Evolutionary conservation across 2,113 vertebrate species (phyloP).

Genomic region (Cariama cristata): DNA sequence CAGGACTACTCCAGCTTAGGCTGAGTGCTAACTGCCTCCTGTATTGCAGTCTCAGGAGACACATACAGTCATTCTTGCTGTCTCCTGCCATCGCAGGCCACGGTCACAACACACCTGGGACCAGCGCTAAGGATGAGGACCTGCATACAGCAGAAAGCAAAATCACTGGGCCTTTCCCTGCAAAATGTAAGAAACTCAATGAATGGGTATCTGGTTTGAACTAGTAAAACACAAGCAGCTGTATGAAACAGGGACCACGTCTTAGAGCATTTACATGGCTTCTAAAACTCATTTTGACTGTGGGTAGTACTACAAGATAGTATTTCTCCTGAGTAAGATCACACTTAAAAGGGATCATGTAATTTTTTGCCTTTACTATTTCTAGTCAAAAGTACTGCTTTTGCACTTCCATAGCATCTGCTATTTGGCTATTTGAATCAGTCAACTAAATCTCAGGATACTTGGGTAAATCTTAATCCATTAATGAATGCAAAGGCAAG

Average conservation of each 20-base stretch:
- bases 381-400: background rate
- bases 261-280: background rate
- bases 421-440: background rate
- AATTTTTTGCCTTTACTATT: background rate
- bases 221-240: background rate
- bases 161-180: background rate
- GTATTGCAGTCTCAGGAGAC: background rate
- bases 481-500: constrained; percentile 37
- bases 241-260: background rate
- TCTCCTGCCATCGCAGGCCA: background rate
- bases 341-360: background rate
- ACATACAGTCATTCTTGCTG: background rate
- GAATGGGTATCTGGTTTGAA: background rate
- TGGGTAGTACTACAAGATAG: background rate
- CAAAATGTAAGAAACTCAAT: rapidly evolving
- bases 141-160: background rate
- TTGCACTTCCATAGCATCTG: background rate
- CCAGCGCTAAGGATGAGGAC: background rate
- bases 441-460: background rate
- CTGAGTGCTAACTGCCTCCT: background rate
- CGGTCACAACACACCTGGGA: background rate
- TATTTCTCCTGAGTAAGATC: background rate
- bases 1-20: background rate
- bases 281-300: background rate
- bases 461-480: background rate